These are phyloP conservation scores for Hetaerina americana DNA, from an alignment of 1,140 invertebrate genomes.

Conservation along the genomic window DNA sequence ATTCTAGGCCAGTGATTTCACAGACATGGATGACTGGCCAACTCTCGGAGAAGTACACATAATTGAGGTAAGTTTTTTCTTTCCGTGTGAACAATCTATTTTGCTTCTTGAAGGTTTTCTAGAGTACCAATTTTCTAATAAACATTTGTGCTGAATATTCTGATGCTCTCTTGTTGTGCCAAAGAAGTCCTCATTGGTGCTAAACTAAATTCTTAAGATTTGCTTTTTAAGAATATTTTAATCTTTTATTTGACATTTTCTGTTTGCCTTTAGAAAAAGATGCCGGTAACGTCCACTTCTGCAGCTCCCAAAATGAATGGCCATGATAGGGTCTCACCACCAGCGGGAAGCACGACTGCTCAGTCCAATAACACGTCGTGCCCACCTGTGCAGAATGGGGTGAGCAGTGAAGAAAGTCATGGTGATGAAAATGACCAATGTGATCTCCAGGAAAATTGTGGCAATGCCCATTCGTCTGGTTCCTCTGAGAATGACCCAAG, in stretches of 20 bases:
- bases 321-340: not conserved
- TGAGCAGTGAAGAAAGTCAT: conserved; percentile 24
- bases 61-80: not conserved
- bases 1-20: not conserved
- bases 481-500: conserved; percentile 1
- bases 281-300: not conserved
- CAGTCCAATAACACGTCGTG: conserved; percentile 25
- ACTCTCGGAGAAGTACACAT: conserved; percentile 39
- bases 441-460: conserved; percentile 28
- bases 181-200: no score
- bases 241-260: not conserved
- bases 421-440: conserved; percentile 32
- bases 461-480: conserved; percentile 22
- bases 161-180: no score
- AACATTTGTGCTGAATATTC: no score
- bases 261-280: conserved; percentile 1
- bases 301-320: not conserved
- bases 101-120: no score
- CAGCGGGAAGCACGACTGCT: conserved; percentile 9
- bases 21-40: conserved; percentile 63
- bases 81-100: no score
- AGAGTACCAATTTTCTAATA: no score
- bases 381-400: conserved; percentile 27
- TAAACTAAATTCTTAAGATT: no score
- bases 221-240: no score